Conservation (phyloP, 2,113 vertebrate genomes). For the Siphamia tubifer region DNA sequence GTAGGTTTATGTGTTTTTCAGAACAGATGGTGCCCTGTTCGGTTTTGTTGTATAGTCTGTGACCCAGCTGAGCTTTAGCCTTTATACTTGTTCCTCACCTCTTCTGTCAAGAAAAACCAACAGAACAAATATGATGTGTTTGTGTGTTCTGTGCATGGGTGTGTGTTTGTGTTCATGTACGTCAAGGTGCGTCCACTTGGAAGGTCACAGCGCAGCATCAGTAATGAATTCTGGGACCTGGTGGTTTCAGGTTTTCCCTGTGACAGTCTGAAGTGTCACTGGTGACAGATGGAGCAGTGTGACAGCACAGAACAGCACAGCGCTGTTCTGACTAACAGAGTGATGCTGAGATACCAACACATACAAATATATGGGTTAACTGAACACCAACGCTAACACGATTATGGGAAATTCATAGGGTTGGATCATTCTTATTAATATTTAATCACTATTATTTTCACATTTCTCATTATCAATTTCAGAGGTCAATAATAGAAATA, state of each 20-base stretch:
- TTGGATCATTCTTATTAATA: no score
- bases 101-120: not conserved
- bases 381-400: not conserved
- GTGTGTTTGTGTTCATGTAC: not conserved
- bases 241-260: conserved; percentile 11
- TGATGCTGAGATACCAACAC: not conserved
- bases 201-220: conserved; percentile 22
- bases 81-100: conserved; percentile 18
- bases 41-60: not conserved
- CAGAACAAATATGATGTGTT: not conserved
- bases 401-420: not conserved
- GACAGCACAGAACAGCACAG: not conserved
- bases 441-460: no score
- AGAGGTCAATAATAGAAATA: no score
- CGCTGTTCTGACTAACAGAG: conserved; percentile 6
- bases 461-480: no score
- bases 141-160: conserved; percentile 13
- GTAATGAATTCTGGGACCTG: conserved; percentile 24
- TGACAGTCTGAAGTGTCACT: conserved; percentile 26
- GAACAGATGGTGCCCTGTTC: not conserved
- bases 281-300: conserved; percentile 40
- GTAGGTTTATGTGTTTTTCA: not conserved
- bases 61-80: conserved; percentile 19
- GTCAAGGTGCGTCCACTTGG: not conserved
- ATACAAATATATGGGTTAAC: not conserved